These are phyloP conservation scores for Cydia strobilella DNA, from an alignment of 1,140 invertebrate genomes.

Conservation along the genomic window DNA sequence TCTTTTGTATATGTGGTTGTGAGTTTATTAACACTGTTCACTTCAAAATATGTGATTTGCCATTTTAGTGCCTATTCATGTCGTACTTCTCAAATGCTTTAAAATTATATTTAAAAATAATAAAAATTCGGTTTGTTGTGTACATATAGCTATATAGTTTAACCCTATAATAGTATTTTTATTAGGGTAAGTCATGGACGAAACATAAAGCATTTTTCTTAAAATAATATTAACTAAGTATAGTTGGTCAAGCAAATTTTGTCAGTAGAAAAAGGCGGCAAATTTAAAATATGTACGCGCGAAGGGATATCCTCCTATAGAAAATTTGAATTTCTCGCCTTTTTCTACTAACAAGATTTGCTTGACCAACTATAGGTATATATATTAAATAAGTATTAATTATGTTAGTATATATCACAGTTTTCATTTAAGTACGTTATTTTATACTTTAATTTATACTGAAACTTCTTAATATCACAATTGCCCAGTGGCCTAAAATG, in stretches of 20 bases:
- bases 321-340: too few species aligned
- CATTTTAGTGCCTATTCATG: constrained; percentile 72
- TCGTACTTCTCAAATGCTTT: constrained; percentile 51
- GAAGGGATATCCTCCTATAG: too few species aligned
- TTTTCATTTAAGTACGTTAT: constrained; percentile 7
- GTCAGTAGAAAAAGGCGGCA: too few species aligned
- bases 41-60: constrained; percentile 66
- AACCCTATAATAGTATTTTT: constrained; percentile 33
- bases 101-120: constrained; percentile 37
- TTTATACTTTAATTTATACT: background rate
- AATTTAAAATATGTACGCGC: too few species aligned
- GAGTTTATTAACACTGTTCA: constrained; percentile 57
- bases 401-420: background rate
- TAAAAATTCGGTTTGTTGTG: constrained; percentile 34
- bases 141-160: constrained; percentile 32
- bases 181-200: constrained; percentile 25
- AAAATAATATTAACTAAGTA: constrained; percentile 16
- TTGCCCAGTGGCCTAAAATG: constrained; percentile 6
- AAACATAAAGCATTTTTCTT: constrained; percentile 18
- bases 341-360: too few species aligned
- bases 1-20: constrained; percentile 67
- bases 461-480: background rate
- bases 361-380: too few species aligned
- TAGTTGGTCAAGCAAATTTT: too few species aligned
- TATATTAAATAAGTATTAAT: constrained; percentile 17